A percentile compares a stretch with the other conserved stretches of the same genome.
Conservation (phyloP, 2,888 invertebrate genomes). For the Lagria hirta region DNA sequence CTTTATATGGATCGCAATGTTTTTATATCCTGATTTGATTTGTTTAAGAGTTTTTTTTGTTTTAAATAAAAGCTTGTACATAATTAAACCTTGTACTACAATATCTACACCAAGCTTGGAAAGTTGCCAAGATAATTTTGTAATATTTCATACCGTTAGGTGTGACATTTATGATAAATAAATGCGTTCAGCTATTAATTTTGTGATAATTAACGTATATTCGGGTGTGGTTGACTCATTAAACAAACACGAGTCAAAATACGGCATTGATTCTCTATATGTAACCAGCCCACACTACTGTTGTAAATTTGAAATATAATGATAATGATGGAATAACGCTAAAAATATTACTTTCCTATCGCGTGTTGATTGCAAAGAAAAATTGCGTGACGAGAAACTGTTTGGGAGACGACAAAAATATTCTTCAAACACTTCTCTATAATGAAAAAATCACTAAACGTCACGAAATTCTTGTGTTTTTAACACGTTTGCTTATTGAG, state of each 20-base stretch:
- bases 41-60: no score
- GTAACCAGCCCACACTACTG: slow-evolving; percentile 11
- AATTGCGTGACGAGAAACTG: slow-evolving; percentile 21
- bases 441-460: slow-evolving; percentile 27
- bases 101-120: no score
- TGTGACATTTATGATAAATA: slow-evolving; percentile 34
- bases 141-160: slow-evolving; percentile 31
- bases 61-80: no score
- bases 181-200: slow-evolving; percentile 30
- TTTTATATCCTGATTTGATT: no score
- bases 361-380: slow-evolving; percentile 11
- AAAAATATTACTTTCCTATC: slow-evolving; percentile 8
- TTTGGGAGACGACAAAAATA: slow-evolving; percentile 22
- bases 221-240: slow-evolving; percentile 19
- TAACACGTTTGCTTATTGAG: slow-evolving; percentile 31
- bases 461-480: slow-evolving; percentile 40
- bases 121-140: slow-evolving; percentile 29
- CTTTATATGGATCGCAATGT: no score
- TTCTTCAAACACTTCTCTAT: slow-evolving; percentile 20
- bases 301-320: slow-evolving; percentile 19
- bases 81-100: no score
- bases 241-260: slow-evolving; percentile 18
- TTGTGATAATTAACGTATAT: slow-evolving; percentile 27
- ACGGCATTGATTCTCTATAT: slow-evolving; percentile 15
- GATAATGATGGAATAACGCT: slow-evolving; percentile 8